Evolutionary conservation across 2,113 vertebrate genomes (phyloP).

Genomic region (Ptyas mucosa): DNA sequence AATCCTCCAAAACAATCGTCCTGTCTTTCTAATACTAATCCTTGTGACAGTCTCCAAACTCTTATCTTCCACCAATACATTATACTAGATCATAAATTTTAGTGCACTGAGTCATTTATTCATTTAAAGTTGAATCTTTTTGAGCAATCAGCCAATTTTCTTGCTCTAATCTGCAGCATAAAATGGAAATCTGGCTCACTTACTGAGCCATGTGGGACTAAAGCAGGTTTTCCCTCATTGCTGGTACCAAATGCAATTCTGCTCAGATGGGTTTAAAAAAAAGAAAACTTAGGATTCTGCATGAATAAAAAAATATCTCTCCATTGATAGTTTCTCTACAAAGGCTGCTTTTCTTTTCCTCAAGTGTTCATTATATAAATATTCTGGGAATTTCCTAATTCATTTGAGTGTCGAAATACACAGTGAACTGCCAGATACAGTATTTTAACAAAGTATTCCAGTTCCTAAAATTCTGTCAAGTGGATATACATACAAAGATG

Average conservation of each 20-base stretch:
- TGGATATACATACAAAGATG: background rate
- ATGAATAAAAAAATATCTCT: background rate
- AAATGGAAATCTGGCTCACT: background rate
- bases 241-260: background rate
- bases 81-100: background rate
- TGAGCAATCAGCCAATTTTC: background rate
- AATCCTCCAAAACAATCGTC: background rate
- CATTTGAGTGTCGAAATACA: background rate
- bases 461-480: background rate
- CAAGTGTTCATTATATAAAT: background rate
- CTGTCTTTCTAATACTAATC: background rate
- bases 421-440: background rate
- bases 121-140: background rate
- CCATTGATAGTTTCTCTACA: background rate
- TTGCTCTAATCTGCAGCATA: background rate
- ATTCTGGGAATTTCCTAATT: background rate
- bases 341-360: slow-evolving; percentile 1
- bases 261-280: background rate
- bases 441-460: background rate
- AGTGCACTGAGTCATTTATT: background rate
- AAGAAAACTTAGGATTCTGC: background rate
- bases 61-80: background rate
- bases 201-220: background rate
- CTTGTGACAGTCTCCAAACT: background rate
- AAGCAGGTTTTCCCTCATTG: too few species aligned